Evolutionary conservation across 2,888 invertebrate genomes (phyloP), one percentile per base, ranked within the genome.

Genomic region (Eledona agricola): DNA sequence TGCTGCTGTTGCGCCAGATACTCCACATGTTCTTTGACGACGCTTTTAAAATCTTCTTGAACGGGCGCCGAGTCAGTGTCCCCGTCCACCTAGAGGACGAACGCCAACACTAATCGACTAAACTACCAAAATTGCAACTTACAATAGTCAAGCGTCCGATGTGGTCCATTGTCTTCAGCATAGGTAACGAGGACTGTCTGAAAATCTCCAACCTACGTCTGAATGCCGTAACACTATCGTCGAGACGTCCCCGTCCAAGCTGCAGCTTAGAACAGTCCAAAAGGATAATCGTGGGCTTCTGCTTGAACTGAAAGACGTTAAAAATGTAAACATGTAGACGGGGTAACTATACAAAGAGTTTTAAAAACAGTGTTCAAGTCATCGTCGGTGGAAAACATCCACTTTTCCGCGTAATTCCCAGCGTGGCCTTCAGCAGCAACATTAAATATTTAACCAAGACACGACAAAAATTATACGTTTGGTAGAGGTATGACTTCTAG

Each of bases 251-350:
- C 13, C 93, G 83, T 0, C 92, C 93, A 29, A 93, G 78, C 73
- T 93, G 92, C 51, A 93, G 80, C 75, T 95, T 95, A 0, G 94
- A 93, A 69, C 95, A 95, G 77, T 96, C 96, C 66, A 96, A 79
- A 1, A 96, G 81, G 2, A 96, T 84, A 70, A 93, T 84, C 0
- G 90, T 85, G 1, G 95, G 93, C 34, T 83, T 81, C 64, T 88
- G 83, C 45, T 84, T 83, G 75, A 87, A 90, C 93, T 93, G 74
- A 10, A 78, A 75, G 57, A n/a, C 12, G 7, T 12, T 16, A 3
- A 13, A 2, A 6, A 2, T 13, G 13, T 29, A 11, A 29, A 28
- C 7, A 10, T 5, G 32, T 16, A 3, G 7, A 5, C 22, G 10
- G 1, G 16, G n/a, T 17, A 19, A 16, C 22, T 12, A 22, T 2